Conservation (phyloP, 2,888 invertebrate genomes). For the Chorisops tibialis region DNA sequence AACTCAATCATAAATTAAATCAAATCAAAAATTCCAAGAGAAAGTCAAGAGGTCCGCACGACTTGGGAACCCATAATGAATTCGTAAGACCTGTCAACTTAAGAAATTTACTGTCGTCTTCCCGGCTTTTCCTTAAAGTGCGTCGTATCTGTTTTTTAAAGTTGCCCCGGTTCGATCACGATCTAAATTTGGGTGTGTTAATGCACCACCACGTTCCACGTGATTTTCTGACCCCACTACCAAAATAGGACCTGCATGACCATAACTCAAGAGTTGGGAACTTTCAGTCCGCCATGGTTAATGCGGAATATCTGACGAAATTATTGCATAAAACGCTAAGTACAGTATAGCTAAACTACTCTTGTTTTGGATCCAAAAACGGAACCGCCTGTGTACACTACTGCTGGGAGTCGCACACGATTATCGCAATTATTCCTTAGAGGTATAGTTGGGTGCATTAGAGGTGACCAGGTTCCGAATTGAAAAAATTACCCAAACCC, state of each 20-base stretch:
- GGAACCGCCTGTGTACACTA: not conserved
- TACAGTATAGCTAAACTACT: not conserved
- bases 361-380: not conserved
- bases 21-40: too few species aligned
- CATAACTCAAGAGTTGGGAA: not conserved
- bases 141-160: too few species aligned
- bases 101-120: not conserved
- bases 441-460: not conserved
- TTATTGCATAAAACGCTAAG: not conserved
- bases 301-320: not conserved
- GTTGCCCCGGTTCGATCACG: not conserved
- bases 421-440: not conserved
- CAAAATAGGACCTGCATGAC: not conserved
- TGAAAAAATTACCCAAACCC: not conserved
- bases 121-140: too few species aligned
- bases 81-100: not conserved
- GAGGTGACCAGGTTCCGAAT: not conserved
- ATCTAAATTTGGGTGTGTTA: conserved; percentile 1
- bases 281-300: not conserved
- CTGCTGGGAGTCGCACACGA: not conserved
- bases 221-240: not conserved
- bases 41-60: too few species aligned
- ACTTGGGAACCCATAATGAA: too few species aligned
- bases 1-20: too few species aligned
- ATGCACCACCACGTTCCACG: not conserved